Evolutionary conservation across 2,888 invertebrate species (phyloP), one percentile per base, ranked within the genome.

Genomic region (Kryphioiulus occultus): DNA sequence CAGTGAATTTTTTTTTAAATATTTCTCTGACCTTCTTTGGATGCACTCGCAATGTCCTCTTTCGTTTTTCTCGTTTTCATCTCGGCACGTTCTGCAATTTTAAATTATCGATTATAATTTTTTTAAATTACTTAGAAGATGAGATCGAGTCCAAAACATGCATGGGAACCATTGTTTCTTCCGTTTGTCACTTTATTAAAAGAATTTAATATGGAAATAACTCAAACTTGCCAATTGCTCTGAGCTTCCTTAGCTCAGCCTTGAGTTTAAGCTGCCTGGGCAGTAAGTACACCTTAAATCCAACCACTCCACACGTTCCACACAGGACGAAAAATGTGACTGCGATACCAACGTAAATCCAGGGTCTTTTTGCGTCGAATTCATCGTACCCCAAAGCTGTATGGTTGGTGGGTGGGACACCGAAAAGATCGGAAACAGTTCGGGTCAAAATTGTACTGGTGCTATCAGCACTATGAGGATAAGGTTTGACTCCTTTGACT

Each of bases 341-440:
- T n/a, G 0, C 59, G 10, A 86, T 7, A 17, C 32, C 86, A 2
- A 86, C 59, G 39, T 86, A 86, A 32, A 35, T 35, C 86, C 86
- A 86, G 0, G 86, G 86, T n/a, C 68, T 26, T 26, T 68, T 68
- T 1, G 68, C 68, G 12, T 68, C 68, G 26, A 68, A 68, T 9
- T 68, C 68, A 3, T 68, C 68, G 68, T 68, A 68, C 2, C 12
- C 68, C 1, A 9, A 9, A 68, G 26, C 68, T 1, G 68, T 26
- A 26, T 26, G 68, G 68, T 68, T 68, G 26, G 26, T 68, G 2
- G 68, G 26, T 26, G 26, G 26, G 26, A 26, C 26, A 26, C 26
- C 26, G 12, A 12, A 68, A 68, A 68, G n/a, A 26, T 26, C 68
- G 1, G 68, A 68, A 9, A 68, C 26, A 26, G 59, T 22, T 22